Evolutionary conservation across 2,797 vertebrate genomes (phyloP).

Genomic region (Trematomus bernacchii): DNA sequence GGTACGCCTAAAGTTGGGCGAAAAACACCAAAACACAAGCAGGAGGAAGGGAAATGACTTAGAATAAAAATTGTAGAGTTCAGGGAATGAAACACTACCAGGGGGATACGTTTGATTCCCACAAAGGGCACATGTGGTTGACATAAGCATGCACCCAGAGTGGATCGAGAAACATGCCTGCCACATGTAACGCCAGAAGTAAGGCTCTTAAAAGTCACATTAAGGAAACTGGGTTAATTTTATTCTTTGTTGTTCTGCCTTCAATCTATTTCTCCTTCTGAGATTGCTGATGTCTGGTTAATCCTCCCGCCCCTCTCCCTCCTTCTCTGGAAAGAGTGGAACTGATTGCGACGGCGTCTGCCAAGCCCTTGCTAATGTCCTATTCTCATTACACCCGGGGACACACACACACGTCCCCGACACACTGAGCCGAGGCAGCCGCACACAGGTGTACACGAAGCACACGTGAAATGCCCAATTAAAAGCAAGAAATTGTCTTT

Average conservation of each 20-base stretch:
- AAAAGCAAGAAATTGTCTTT: constrained; percentile 92
- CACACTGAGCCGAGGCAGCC: constrained; percentile 68
- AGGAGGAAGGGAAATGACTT: constrained; percentile 32
- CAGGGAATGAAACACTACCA: constrained; percentile 13
- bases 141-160: constrained; percentile 34
- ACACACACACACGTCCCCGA: constrained; percentile 47
- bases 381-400: constrained; percentile 89
- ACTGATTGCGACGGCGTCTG: constrained; percentile 90
- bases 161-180: constrained; percentile 42
- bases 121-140: constrained; percentile 37
- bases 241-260: constrained; percentile 48
- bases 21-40: constrained; percentile 41
- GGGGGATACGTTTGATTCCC: constrained; percentile 24
- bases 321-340: constrained; percentile 76
- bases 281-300: constrained; percentile 68
- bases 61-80: constrained; percentile 34
- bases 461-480: constrained; percentile 95
- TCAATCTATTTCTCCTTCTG: constrained; percentile 53
- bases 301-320: constrained; percentile 59
- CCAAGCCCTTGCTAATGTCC: constrained; percentile 92
- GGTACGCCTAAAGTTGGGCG: constrained; percentile 66
- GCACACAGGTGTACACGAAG: constrained; percentile 94
- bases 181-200: constrained; percentile 45
- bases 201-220: constrained; percentile 34
- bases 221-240: constrained; percentile 29